Percentiles rank a stretch among this genome's conserved stretches.
phyloP scores from a whole-genome alignment of 1,140 invertebrate genomes.

The Cotesia vestalis region DNA sequence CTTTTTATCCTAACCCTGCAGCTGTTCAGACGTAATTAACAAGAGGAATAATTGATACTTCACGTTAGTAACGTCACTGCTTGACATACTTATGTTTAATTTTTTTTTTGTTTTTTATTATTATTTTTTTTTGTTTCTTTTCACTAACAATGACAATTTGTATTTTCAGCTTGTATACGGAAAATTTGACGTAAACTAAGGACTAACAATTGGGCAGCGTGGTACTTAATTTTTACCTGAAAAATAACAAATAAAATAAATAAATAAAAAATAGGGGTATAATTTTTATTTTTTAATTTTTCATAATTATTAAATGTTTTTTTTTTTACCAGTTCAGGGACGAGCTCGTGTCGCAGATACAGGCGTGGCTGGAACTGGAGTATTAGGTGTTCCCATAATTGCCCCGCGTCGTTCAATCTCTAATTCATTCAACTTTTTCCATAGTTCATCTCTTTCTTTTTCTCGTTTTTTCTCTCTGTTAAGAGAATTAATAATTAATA shows the following conservation, averaged over 20 bases:
- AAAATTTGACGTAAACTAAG: constrained; percentile 64
- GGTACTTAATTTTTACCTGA: constrained; percentile 58
- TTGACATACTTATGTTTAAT: constrained; percentile 23
- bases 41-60: constrained; percentile 50
- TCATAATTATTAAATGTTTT: constrained; percentile 13
- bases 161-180: constrained; percentile 51
- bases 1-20: constrained; percentile 18
- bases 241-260: constrained; percentile 38
- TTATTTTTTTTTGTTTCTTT: constrained; percentile 40
- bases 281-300: constrained; percentile 10
- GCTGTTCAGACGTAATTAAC: constrained; percentile 45
- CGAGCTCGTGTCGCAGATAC: constrained; percentile 61
- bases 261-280: background rate
- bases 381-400: constrained; percentile 55
- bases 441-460: constrained; percentile 93
- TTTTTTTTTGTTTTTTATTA: constrained; percentile 44
- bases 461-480: constrained; percentile 92
- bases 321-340: constrained; percentile 63
- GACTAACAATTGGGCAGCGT: constrained; percentile 64
- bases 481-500: constrained; percentile 44
- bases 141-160: constrained; percentile 63
- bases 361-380: constrained; percentile 61
- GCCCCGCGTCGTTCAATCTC: constrained; percentile 71
- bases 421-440: constrained; percentile 89
- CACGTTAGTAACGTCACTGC: constrained; percentile 57